These are phyloP conservation scores for Mionectes macconnelli DNA, from an alignment of 2,113 vertebrate genomes.

Conservation along the genomic window DNA sequence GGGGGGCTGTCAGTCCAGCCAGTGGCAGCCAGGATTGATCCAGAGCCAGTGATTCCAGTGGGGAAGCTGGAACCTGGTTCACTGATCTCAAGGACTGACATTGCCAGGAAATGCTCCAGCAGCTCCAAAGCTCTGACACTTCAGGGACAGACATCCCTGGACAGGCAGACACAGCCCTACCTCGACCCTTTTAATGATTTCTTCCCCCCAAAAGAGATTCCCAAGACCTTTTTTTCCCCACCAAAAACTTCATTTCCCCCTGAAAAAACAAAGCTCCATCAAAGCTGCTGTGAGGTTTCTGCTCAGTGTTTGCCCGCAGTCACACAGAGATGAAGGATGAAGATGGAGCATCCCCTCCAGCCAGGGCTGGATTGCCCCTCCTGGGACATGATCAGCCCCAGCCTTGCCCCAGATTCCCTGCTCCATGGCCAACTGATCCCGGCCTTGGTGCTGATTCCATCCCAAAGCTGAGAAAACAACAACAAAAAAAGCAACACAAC, in stretches of 20 bases:
- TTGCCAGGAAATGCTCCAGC: fast-evolving
- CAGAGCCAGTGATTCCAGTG: background rate
- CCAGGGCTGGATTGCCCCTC: background rate
- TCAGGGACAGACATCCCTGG: background rate
- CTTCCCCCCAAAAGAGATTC: background rate
- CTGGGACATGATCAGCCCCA: background rate
- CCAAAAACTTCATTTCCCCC: background rate
- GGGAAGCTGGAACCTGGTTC: background rate
- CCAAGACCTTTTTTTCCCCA: background rate
- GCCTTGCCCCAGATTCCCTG: background rate
- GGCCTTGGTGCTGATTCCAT: background rate
- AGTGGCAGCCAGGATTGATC: background rate
- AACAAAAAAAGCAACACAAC: background rate
- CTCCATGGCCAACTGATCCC: background rate
- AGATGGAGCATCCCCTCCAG: background rate
- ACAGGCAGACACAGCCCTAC: background rate
- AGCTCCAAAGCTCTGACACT: fast-evolving
- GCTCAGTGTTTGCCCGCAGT: fast-evolving
- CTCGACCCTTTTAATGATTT: fast-evolving
- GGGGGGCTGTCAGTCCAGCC: background rate
- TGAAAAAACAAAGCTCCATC: background rate
- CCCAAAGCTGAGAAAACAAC: background rate
- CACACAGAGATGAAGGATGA: background rate
- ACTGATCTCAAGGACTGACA: fast-evolving
- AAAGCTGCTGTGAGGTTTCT: fast-evolving